These are phyloP conservation scores for Phyllopteryx taeniolatus DNA, from an alignment of 2,113 vertebrate genomes.

Conservation along the genomic window DNA sequence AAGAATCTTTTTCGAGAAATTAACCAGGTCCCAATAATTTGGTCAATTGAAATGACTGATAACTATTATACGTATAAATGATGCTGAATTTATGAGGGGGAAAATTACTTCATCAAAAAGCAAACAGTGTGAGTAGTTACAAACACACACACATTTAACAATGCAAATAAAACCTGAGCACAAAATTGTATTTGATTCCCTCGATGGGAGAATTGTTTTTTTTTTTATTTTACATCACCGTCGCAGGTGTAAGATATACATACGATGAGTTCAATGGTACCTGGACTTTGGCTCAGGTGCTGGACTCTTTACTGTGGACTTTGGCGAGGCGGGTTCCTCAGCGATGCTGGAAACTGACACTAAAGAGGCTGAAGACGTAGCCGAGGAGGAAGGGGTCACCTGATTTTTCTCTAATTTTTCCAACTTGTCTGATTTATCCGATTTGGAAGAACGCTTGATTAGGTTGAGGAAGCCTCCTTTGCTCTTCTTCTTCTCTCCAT, in stretches of 20 bases:
- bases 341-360: conserved; percentile 34
- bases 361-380: conserved; percentile 23
- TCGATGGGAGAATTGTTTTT: not conserved
- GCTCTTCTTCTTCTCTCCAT: conserved; percentile 87
- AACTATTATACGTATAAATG: too few relatives aligned
- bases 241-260: too few relatives aligned
- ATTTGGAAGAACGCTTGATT: conserved; percentile 86
- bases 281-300: conserved; percentile 71
- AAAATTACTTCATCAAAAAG: not conserved
- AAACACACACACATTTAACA: too few relatives aligned
- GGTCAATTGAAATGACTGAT: too few relatives aligned
- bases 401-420: conserved; percentile 79
- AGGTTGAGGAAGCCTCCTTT: conserved; percentile 93
- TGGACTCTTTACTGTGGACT: conserved; percentile 68
- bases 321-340: conserved; percentile 85
- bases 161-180: too few relatives aligned
- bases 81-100: not conserved
- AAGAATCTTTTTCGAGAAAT: too few relatives aligned
- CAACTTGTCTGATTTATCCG: conserved; percentile 74
- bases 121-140: not conserved
- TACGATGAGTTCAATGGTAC: conserved; percentile 24
- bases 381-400: conserved; percentile 33
- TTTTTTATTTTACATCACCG: not conserved
- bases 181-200: not conserved
- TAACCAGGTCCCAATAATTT: too few relatives aligned